Evolutionary conservation across 1,140 invertebrate genomes (phyloP), one percentile per base, ranked within the genome.

Genomic region (Chymomyza costata): DNA sequence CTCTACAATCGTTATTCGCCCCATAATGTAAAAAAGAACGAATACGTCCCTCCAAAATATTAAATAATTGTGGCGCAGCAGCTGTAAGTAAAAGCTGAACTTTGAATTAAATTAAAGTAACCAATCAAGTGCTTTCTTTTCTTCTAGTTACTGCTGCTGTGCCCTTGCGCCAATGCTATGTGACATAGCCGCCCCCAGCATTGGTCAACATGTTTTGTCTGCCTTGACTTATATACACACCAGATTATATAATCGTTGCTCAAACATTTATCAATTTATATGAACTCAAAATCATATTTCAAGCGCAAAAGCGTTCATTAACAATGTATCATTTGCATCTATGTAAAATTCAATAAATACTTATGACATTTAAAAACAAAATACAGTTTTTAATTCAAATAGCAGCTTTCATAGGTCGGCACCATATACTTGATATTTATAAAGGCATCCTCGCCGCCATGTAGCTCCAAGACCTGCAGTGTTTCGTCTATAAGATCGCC

Each of bases 401-500:
- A 84, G 65, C 76, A 83, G 3, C 76, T 82, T 85, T 98, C 96
- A 71, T 98, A 98, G 3, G 96, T 98, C 0, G 96, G 96, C 48
- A 98, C 91, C 91, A 98, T 96, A 84, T 97, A 97, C 87, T 98
- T 98, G 65, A 98, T 97, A 85, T 97, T 97, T 59, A 97, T 97
- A 83, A 96, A 98, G n/a, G 96, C 95, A 87, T 97, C 94, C 71
- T 95, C 92, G 6, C 96, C 96, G n/a, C 96, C 96, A 83, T 94
- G 93, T 56, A 90, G 87, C 85, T 98, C 96, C 59, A 98, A 87
- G 15, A 94, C 88, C 88, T 97, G 94, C 28, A 98, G 86, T 6
- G 96, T 97, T 83, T 97, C 95, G 83, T 97, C 93, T 53, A 98
- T 95, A 1, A 95, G 84, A 83, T 97, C 95, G 0, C 93, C 93